Percentiles rank a stretch among this genome's conserved stretches.
Conservation (phyloP, 92 coral and sea anemone species). For the Epizoanthus rinbou region DNA sequence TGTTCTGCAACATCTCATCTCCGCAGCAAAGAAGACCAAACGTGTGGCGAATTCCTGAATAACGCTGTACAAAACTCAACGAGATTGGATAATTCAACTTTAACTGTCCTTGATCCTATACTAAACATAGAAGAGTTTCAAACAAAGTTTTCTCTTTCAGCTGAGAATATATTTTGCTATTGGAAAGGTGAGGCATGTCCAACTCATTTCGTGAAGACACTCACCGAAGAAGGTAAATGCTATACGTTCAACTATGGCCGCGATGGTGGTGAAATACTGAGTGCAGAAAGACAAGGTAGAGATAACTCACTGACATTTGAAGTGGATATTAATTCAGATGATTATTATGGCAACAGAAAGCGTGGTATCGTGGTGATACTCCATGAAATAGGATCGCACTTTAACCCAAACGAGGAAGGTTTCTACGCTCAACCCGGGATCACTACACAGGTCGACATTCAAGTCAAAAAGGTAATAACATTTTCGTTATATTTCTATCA, state of each 20-base stretch:
- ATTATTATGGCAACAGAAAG: too few relatives aligned
- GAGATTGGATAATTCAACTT: neutral
- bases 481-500: too few relatives aligned
- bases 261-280: too few relatives aligned
- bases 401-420: conserved; percentile 20
- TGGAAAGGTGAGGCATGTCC: too few relatives aligned
- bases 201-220: too few relatives aligned
- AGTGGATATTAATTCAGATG: too few relatives aligned
- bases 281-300: too few relatives aligned
- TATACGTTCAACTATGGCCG: too few relatives aligned
- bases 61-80: neutral
- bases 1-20: conserved; percentile 4
- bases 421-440: conserved; percentile 18
- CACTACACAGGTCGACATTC: neutral
- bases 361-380: neutral
- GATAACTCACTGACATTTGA: too few relatives aligned
- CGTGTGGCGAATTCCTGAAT: neutral
- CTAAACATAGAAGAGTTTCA: conserved; percentile 9
- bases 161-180: too few relatives aligned
- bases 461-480: conserved; percentile 7
- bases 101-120: conserved; percentile 8
- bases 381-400: conserved; percentile 15
- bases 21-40: neutral
- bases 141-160: conserved; percentile 3
- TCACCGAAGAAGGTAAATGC: too few relatives aligned